A percentile compares a stretch with the other conserved stretches of the same genome.
phyloP scores from a whole-genome alignment of 2,113 vertebrate genomes.

The Nothobranchius kuhntae region DNA sequence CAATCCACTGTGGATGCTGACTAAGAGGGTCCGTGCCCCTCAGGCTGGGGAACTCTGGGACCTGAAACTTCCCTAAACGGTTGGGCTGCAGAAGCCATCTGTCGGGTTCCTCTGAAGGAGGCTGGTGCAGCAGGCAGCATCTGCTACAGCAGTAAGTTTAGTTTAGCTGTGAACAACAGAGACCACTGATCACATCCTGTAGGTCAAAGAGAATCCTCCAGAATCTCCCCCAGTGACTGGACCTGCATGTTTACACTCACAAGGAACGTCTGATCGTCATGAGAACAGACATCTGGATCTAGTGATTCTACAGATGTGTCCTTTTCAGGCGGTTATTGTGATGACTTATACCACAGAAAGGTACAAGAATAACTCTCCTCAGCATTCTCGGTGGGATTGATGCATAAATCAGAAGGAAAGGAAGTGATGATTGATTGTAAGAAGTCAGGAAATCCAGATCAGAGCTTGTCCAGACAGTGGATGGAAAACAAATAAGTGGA shows the following conservation, averaged over 20 bases:
- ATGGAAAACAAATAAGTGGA: background rate
- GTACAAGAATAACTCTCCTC: background rate
- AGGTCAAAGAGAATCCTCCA: constrained; percentile 48
- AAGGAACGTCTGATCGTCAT: constrained; percentile 25
- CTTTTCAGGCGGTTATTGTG: background rate
- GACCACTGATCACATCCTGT: constrained; percentile 42
- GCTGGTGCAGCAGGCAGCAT: constrained; percentile 45
- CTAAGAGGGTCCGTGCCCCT: constrained; percentile 50
- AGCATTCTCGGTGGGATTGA: background rate
- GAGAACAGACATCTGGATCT: constrained; percentile 36
- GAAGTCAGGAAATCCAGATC: background rate
- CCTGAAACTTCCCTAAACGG: constrained; percentile 44
- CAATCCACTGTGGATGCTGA: constrained; percentile 61
- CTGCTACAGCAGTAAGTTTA: constrained; percentile 47
- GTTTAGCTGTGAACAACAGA: constrained; percentile 28
- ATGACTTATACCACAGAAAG: background rate
- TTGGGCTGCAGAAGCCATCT: constrained; percentile 71
- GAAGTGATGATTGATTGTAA: background rate
- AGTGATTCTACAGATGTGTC: constrained; percentile 11
- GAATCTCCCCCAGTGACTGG: constrained; percentile 35
- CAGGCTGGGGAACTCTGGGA: constrained; percentile 32
- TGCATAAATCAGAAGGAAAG: background rate
- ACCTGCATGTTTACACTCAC: constrained; percentile 23
- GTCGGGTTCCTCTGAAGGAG: constrained; percentile 31
- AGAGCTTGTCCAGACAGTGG: background rate